Conservation (phyloP, 2,888 invertebrate species). For the Chrysolina americana region DNA sequence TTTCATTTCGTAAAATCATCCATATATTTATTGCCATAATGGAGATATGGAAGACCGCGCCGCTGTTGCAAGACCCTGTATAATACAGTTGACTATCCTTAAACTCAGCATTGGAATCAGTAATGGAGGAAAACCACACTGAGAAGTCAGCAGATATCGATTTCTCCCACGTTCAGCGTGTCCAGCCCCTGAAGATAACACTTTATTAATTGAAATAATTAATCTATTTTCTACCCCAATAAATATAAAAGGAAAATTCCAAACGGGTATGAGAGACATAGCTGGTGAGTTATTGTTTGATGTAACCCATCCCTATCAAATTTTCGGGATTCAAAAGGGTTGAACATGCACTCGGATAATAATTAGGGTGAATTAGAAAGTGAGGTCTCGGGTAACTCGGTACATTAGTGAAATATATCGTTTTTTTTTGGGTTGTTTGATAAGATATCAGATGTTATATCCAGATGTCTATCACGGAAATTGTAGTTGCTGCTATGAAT, state of each 20-base stretch:
- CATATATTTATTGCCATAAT: no score
- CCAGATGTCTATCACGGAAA: neutral
- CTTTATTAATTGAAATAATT: slow-evolving; percentile 15
- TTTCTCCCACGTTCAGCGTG: neutral
- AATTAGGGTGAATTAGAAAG: slow-evolving; percentile 6
- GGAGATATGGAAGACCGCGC: no score
- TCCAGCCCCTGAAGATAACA: slow-evolving; percentile 1
- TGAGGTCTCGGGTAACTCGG: neutral
- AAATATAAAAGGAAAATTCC: slow-evolving; percentile 2
- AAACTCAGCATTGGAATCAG: no score
- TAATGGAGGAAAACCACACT: no score
- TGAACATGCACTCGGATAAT: slow-evolving; percentile 2
- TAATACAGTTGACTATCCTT: no score
- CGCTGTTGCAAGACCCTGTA: no score
- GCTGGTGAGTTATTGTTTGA: slow-evolving; percentile 12
- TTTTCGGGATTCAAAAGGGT: neutral
- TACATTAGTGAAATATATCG: neutral
- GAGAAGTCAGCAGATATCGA: neutral
- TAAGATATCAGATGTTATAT: neutral
- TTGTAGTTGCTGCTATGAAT: neutral
- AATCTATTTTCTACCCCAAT: slow-evolving; percentile 9
- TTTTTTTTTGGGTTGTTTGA: neutral
- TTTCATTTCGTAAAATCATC: no score
- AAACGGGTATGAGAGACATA: neutral
- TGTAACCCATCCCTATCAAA: slow-evolving; percentile 12